Evolutionary conservation across 2,888 invertebrate species (phyloP), one percentile per base, ranked within the genome.

Genomic region (Chaetogeoica ovagalla): DNA sequence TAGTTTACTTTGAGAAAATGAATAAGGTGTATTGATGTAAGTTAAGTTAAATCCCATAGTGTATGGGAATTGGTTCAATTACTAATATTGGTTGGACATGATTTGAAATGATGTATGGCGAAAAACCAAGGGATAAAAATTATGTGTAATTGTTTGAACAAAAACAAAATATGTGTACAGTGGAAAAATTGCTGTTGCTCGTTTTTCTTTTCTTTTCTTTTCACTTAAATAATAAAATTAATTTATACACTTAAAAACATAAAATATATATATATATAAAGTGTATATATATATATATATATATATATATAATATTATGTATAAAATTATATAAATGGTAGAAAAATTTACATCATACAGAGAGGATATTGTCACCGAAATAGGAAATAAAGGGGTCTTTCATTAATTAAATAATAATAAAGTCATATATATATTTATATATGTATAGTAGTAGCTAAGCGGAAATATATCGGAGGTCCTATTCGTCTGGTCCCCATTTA

Each of bases 281-380:
- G n/a, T n/a, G n/a, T n/a, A n/a, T n/a, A n/a, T n/a, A 79, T 79
- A 79, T 77, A 43, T 30, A 30, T 30, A 79, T 79, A 79, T 77
- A 43, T 30, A 30, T 30, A 30, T 43, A 69, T 77, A 77, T 77
- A 77, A 68, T 68, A 68, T 62, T 69, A 77, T 79, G 62, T 79
- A 79, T 79, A 79, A 79, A 79, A 79, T 79, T 79, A 79, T 79
- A 79, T 79, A 79, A 79, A 79, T 79, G 79, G 79, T 79, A 79
- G 79, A 79, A 79, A 79, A 79, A 79, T 79, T 79, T 79, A 79
- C 79, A 79, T 79, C 63, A 57, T 79, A 79, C 71, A 79, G 79
- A 79, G 57, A 79, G 79, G 79, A 71, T 79, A 79, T 79, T 79
- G 79, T 79, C 79, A 79, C 79, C 79, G 62, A 79, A 79, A 79